Base-by-base conservation (phyloP, 2,797 vertebrate species). In the Anisognathus igniventris region DNA sequence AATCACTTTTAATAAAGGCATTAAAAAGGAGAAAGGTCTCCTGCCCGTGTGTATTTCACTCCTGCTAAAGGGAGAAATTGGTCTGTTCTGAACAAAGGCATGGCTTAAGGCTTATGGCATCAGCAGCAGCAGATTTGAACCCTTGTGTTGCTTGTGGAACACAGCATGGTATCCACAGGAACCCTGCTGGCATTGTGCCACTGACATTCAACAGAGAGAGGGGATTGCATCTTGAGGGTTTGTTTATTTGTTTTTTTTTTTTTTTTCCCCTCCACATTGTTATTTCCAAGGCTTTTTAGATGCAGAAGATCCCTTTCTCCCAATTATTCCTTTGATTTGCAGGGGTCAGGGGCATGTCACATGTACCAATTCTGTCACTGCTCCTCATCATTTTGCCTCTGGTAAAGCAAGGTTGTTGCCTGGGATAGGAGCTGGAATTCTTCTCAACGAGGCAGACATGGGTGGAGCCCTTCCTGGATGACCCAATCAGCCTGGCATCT, bases 261-360 rank as follows among this genome's bases (percentile, higher is more conserved):
- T 51, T 2, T 30, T 14, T 8, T 1, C 0, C 2, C 4, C 12
- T 11, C 1, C 7, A 7, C 7, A 5, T 24, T 67, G 6, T 61
- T 70, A 58, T 61, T 86, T 88, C 30, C 39, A 83, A 71, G 35
- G 53, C 9, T 8, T 70, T 85, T 58, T 30, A 70, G n/a, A 67
- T 70, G 12, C 14, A 57, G 30, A 24, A 74, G 6, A 6, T 71
- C 25, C 10, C 12, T 19, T 58, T 74, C 73, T 31, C 21, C 14
- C 20, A n/a, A 14, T 18, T 51, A 66, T 60, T 84, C 39, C 8
- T 31, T 78, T 58, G 15, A 35, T 37, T 42, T 71, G 1, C 1
- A 10, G 7, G 2, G 2, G 2, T 1, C 10, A 9, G 4, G 5
- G 21, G 2, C 15, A 6, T n/a, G 25, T 48, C 44, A 57, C 11